Evolutionary conservation across 2,888 invertebrate genomes (phyloP), one percentile per base, ranked within the genome.

Genomic region (Clostera curtula): DNA sequence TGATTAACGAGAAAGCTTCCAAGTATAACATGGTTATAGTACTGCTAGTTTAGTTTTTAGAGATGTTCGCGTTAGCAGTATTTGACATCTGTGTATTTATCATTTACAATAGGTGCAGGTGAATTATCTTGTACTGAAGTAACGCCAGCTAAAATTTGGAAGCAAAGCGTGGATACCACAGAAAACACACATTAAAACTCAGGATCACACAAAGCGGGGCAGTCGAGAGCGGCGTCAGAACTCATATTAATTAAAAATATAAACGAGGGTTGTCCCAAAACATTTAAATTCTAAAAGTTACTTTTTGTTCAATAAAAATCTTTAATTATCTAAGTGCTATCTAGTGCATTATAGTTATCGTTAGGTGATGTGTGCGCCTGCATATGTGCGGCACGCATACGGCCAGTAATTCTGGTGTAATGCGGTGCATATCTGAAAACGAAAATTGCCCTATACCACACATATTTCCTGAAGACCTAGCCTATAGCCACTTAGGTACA

Each of bases 261-360:
- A 80, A 82, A 83, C 83, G 77, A 83, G 83, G 83, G 83, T 83
- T 83, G 83, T 79, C 83, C 83, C 83, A 83, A 79, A 83, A 83
- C 77, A 82, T 79, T 79, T 60, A 68, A 71, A 70, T 61, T 73
- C 63, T 71, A 71, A 68, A 64, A 59, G 60, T 71, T 67, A 64
- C 57, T 64, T 60, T 53, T 58, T 70, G 71, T 62, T 67, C 65
- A 67, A 49, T 74, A 71, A 69, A 60, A 58, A 63, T 70, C 63
- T 67, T 62, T 63, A 64, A 70, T 69, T 63, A 76, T 77, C 75
- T 83, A 83, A 73, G 83, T 83, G 82, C 79, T 82, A 83, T 82
- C 82, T 75, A 83, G 79, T 82, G 82, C 76, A 67, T 79, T 74
- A 74, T 75, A 59, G 56, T 74, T 63, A 52, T 73, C 71, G 65